phyloP scores from a whole-genome alignment of 2,797 vertebrate genomes.

The Sebastolobus altivelis region DNA sequence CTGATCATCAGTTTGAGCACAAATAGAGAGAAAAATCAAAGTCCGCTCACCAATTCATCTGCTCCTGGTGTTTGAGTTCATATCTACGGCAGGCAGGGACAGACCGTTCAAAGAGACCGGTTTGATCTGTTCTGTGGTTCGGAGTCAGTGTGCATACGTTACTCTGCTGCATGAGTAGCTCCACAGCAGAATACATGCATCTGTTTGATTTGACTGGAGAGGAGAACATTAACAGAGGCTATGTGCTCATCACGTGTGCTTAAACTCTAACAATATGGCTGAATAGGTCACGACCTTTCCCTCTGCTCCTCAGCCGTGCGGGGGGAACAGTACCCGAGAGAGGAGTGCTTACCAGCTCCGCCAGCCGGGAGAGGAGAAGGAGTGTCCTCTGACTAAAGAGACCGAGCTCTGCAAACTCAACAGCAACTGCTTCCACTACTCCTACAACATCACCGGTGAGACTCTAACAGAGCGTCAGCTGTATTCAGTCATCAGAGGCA shows the following conservation, averaged over 20 bases:
- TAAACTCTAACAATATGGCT: background rate
- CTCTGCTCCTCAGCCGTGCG: slow-evolving; percentile 88
- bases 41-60: background rate
- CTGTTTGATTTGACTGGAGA: background rate
- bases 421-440: slow-evolving; percentile 96
- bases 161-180: background rate
- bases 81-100: background rate
- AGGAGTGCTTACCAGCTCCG: slow-evolving; percentile 88
- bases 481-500: background rate
- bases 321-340: slow-evolving; percentile 85
- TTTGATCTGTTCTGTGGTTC: background rate
- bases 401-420: slow-evolving; percentile 91
- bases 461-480: background rate
- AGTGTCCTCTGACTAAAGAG: slow-evolving; percentile 87
- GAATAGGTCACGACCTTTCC: background rate
- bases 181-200: background rate
- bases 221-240: background rate
- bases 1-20: background rate
- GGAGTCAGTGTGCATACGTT: background rate
- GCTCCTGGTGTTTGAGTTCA: background rate
- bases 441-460: slow-evolving; percentile 95
- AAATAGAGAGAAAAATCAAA: background rate
- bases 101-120: background rate
- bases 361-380: slow-evolving; percentile 87
- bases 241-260: background rate